Evolutionary conservation across 2,888 invertebrate species (phyloP), one percentile per base, ranked within the genome.

Genomic region (Caenorhabditis japonica): DNA sequence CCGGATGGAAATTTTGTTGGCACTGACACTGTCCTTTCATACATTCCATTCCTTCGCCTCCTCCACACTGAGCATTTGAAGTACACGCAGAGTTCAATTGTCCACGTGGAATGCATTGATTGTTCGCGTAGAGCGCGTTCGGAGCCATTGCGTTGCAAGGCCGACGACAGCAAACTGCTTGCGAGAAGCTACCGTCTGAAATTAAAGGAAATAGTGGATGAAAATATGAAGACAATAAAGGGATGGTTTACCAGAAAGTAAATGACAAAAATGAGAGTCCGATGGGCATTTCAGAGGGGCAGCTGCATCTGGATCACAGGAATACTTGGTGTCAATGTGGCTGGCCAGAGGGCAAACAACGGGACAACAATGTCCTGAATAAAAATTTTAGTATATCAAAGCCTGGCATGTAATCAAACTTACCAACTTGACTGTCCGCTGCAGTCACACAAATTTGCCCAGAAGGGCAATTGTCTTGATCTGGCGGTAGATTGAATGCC

Each of bases 61-160:
- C 87, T 13, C 83, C 87, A 49, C 87, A 87, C 53, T 87, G 86
- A 33, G 85, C 85, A 61, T 86, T 79, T 8, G 79, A 55, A 1
- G 73, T 70, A 60, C 87, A 87, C 13, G 79, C 82, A 7, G 83
- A 75, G 55, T 82, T 81, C 33, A 87, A 79, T 64, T 86, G 87
- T 2, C 85, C 85, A 27, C 87, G 80, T 19, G 87, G 79, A 33
- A 86, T 82, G 61, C 86, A 86, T 51, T 83, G 73, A 59, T 87
- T 83, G 58, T 86, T 83, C 47, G 86, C 77, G 70, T 87, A 86
- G 30, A 86, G 77, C 0, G 86, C 85, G 56, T 87, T 84, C 7
- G 86, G 86, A 19, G 86, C 85, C 77, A 87, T 78, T 12, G 87
- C 77, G 66, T 87, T 87, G 56, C 86, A 86, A 0, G 86, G 86